phyloP scores from a whole-genome alignment of 2,113 vertebrate genomes.

The Campylorhamphus procurvoides region DNA sequence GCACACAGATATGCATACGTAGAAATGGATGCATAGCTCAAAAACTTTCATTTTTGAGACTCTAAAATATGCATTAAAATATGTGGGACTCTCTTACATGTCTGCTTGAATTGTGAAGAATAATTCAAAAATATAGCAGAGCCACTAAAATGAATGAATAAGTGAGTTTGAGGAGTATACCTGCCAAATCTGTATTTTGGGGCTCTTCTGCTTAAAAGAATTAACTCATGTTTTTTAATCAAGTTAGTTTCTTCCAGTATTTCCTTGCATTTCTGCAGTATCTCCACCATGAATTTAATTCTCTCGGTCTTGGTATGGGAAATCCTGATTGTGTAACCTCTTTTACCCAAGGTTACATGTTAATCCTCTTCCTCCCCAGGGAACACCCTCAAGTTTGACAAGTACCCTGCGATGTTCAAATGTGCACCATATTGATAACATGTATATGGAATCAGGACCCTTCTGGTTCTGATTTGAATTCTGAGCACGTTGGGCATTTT shows the following conservation, averaged over 20 bases:
- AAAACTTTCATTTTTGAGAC: not conserved
- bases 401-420: not conserved
- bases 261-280: not conserved
- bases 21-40: not conserved
- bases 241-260: constrained; percentile 14
- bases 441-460: not conserved
- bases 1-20: not conserved
- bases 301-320: not conserved
- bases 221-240: constrained; percentile 49
- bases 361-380: constrained; percentile 41
- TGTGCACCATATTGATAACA: constrained; percentile 62
- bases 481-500: not conserved
- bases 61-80: not conserved
- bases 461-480: constrained; percentile 58
- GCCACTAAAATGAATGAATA: constrained; percentile 39
- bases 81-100: not conserved
- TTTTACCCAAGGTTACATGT: constrained; percentile 43
- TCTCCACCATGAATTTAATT: constrained; percentile 28
- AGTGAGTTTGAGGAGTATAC: not conserved
- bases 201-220: not conserved
- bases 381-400: not conserved
- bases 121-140: constrained; percentile 18
- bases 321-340: constrained; percentile 30
- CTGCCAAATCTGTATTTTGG: constrained; percentile 24
- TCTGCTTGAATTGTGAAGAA: constrained; percentile 34